Base-by-base conservation (phyloP, 1,140 invertebrate genomes). In the Platorchestia sp. region DNA sequence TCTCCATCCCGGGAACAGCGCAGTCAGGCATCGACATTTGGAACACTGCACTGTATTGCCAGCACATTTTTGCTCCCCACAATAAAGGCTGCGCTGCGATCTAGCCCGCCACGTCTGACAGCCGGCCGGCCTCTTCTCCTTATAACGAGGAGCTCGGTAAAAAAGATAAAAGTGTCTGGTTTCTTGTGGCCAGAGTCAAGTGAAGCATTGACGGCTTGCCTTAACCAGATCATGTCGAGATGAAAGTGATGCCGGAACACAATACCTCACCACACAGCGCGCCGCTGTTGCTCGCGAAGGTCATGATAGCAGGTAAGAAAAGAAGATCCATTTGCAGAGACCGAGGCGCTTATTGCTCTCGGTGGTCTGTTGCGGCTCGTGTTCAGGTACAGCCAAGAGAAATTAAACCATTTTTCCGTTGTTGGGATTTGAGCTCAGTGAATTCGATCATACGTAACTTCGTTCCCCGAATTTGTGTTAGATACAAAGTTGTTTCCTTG, bases 141-240 rank as follows among this genome's bases (percentile, higher is more conserved):
- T 27, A 41, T 89, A 41, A 89, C 43, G 43, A 89, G n/a, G 41
- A 36, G 87, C 41, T 89, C 41, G 41, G 43, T 41, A 89, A 89
- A 89, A 89, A 89, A 89, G 87, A 41, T 89, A 89, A 89, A 89
- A 89, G 87, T 89, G 87, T 89, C 43, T 5, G 87, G 87, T 89
- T 89, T 89, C 87, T 89, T 89, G 87, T 41, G 87, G 87, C 43
- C 41, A 27, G 87, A 89, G 43, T 89, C 41, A 89, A 89, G 87
- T 42, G 87, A 41, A 89, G 87, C 87, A 89, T 89, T 89, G n/a
- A 44, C 43, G 59, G 87, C 43, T 89, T 44, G 87, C 87, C 87
- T 43, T 44, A 89, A 89, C 87, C 87, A 89, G 87, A 89, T 89
- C 87, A 89, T 89, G 87, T 89, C 87, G 87, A 89, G 87, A 89